phyloP scores from a whole-genome alignment of 2,113 vertebrate species.

The Cryptotis parvus region DNA sequence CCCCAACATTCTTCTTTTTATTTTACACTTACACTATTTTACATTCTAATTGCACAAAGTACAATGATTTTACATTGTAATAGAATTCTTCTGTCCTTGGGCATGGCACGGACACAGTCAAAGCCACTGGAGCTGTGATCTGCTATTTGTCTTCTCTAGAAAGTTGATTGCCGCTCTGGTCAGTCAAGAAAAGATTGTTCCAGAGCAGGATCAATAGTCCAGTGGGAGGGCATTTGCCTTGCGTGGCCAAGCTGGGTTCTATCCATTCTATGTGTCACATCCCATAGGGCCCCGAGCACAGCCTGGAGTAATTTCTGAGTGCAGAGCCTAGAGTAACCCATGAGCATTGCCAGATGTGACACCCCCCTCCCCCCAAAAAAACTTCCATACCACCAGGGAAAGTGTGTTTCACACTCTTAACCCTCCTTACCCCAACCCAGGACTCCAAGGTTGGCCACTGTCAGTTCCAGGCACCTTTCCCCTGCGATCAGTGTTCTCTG shows the following conservation, averaged over 20 bases:
- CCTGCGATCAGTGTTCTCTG: background rate
- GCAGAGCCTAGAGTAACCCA: no score
- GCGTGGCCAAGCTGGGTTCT: no score
- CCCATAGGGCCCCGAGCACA: no score
- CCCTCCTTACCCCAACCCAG: background rate
- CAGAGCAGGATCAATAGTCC: no score
- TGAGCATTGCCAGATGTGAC: no score
- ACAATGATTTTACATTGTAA: background rate
- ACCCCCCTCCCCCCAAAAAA: no score
- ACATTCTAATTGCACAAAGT: no score
- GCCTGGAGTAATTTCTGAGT: no score
- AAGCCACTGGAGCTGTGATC: background rate
- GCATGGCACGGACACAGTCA: background rate
- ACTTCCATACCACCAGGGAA: background rate
- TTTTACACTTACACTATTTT: no score
- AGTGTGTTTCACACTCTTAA: background rate
- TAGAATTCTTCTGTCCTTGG: background rate
- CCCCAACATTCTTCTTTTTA: background rate
- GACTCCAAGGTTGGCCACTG: background rate
- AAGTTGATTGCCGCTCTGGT: background rate
- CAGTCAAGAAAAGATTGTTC: background rate
- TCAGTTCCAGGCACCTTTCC: constrained; percentile 7
- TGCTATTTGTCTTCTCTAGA: background rate
- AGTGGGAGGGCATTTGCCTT: no score
- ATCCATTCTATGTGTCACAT: no score